Percentiles rank a stretch among this genome's conserved stretches.
phyloP scores from a whole-genome alignment of 2,888 invertebrate genomes.

The Conomelus anceps region DNA sequence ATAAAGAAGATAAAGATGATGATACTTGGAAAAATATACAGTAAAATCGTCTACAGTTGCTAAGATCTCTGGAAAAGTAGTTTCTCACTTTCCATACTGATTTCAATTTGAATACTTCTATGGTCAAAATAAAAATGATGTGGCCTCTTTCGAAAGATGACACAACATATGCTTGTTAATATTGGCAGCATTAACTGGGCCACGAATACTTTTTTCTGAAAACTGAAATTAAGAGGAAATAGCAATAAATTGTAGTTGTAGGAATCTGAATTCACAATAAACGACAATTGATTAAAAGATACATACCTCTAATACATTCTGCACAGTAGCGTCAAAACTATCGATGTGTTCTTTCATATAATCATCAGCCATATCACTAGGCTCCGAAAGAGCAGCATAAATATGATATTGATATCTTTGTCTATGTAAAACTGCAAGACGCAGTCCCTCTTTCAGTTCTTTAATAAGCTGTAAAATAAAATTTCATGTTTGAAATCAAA shows the following conservation, averaged over 20 bases:
- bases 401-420: slow-evolving; percentile 65
- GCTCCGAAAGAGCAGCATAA: slow-evolving; percentile 49
- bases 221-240: background rate
- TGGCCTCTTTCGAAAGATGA: too few species aligned
- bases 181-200: too few species aligned
- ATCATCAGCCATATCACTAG: slow-evolving; percentile 41
- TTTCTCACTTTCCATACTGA: too few species aligned
- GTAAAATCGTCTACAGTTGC: too few species aligned
- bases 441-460: slow-evolving; percentile 84
- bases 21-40: too few species aligned
- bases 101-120: too few species aligned
- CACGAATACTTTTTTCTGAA: too few species aligned
- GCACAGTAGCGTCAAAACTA: slow-evolving; percentile 70
- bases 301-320: slow-evolving; percentile 60
- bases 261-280: background rate
- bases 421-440: slow-evolving; percentile 74
- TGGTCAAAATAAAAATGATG: too few species aligned
- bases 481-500: too few species aligned
- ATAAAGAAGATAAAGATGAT: too few species aligned
- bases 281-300: background rate
- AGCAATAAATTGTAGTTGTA: background rate
- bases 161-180: too few species aligned
- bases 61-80: too few species aligned
- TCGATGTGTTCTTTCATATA: slow-evolving; percentile 55
- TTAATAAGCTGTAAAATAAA: slow-evolving; percentile 60